phyloP scores from a whole-genome alignment of 1,140 invertebrate genomes.

The Nylanderia fulva region DNA sequence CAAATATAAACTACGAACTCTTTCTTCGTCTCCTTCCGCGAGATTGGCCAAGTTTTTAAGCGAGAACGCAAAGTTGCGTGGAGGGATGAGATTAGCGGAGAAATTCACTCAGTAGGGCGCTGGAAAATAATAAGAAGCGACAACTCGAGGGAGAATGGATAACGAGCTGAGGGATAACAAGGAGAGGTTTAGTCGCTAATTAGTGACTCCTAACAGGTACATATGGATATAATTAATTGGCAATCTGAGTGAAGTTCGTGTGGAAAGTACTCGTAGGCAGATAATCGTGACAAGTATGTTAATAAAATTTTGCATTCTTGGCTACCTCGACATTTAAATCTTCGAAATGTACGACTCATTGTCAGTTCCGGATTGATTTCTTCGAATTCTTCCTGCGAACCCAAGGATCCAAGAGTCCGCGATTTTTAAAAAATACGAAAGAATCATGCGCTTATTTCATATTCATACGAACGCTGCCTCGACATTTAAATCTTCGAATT shows the following conservation, averaged over 20 bases:
- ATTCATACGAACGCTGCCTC: not conserved
- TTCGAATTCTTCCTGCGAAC: not conserved
- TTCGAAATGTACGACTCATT: not conserved
- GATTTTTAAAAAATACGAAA: not conserved
- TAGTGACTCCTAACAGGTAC: conserved; percentile 70
- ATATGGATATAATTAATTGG: conserved; percentile 78
- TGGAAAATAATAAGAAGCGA: conserved; percentile 34
- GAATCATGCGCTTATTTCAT: not conserved
- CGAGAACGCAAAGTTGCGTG: not conserved
- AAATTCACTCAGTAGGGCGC: not conserved
- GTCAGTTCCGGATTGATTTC: not conserved
- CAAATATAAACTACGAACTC: not conserved
- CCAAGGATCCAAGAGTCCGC: not conserved
- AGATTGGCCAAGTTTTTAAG: not conserved
- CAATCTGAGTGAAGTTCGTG: conserved; percentile 51
- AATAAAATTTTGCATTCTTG: not conserved
- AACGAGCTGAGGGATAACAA: conserved; percentile 9
- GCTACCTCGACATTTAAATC: not conserved
- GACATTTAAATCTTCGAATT: not conserved
- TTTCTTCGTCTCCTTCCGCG: not conserved
- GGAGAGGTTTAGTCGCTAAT: conserved; percentile 68
- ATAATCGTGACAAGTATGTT: not conserved
- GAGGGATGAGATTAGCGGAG: not conserved
- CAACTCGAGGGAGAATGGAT: conserved; percentile 24
- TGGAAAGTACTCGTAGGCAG: conserved; percentile 39